These are phyloP conservation scores for Aphidius colemani DNA, from an alignment of 2,888 invertebrate species.

Conservation along the genomic window DNA sequence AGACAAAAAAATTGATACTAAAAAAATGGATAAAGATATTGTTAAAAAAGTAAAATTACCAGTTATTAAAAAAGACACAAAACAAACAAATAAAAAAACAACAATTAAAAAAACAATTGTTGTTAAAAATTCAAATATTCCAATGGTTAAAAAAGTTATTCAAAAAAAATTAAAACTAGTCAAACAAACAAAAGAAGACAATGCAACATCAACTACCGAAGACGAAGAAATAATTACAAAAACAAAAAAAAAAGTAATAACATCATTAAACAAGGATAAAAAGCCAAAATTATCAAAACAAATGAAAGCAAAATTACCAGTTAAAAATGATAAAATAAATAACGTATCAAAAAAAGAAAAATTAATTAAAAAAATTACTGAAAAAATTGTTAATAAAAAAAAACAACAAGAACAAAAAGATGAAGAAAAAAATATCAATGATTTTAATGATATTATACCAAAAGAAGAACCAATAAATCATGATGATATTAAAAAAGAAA, in stretches of 20 bases:
- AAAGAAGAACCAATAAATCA: slow-evolving; percentile 28
- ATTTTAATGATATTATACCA: slow-evolving; percentile 35
- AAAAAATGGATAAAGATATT: slow-evolving; percentile 41
- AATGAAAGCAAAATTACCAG: slow-evolving; percentile 49
- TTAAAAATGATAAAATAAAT: slow-evolving; percentile 45
- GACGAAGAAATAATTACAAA: slow-evolving; percentile 29
- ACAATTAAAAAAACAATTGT: slow-evolving; percentile 33
- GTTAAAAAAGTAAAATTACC: slow-evolving; percentile 32
- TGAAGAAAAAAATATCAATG: slow-evolving; percentile 40
- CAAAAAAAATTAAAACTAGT: slow-evolving; percentile 56
- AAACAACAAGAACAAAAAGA: slow-evolving; percentile 44
- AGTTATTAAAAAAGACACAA: slow-evolving; percentile 39
- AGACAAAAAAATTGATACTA: slow-evolving; percentile 53
- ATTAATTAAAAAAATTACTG: slow-evolving; percentile 44
- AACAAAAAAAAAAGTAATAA: slow-evolving; percentile 44
- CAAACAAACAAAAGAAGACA: slow-evolving; percentile 44
- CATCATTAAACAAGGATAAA: slow-evolving; percentile 43
- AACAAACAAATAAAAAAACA: slow-evolving; percentile 33
- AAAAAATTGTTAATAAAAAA: slow-evolving; percentile 47
- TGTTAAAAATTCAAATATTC: slow-evolving; percentile 47
- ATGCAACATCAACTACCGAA: slow-evolving; percentile 22
- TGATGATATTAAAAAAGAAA: slow-evolving; percentile 49
- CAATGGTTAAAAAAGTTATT: slow-evolving; percentile 51
- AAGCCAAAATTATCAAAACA: slow-evolving; percentile 53
- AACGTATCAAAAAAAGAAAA: slow-evolving; percentile 48